Evolutionary conservation across 2,113 vertebrate species (phyloP).

Genomic region (Callochromis pleurospilus): DNA sequence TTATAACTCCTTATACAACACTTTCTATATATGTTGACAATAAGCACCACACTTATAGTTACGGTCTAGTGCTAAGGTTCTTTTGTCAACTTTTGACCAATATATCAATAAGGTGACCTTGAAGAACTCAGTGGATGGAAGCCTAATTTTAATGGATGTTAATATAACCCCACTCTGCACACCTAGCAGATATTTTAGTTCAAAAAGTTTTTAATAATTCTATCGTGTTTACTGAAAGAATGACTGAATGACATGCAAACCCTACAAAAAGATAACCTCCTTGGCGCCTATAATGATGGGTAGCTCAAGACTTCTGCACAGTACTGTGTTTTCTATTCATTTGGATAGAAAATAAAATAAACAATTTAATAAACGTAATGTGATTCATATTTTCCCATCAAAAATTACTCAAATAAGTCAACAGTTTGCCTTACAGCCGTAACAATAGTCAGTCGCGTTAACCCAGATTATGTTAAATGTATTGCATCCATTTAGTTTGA

Average conservation of each 20-base stretch:
- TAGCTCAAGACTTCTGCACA: not conserved
- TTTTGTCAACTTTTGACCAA: not conserved
- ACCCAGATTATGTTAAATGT: not conserved
- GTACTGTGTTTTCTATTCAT: not conserved
- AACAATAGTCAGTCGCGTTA: not conserved
- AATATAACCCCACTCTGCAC: not conserved
- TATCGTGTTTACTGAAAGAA: not conserved
- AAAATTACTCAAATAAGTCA: not conserved
- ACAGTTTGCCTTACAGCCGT: not conserved
- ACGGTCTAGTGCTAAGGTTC: not conserved
- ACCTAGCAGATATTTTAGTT: not conserved
- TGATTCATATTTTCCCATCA: not conserved
- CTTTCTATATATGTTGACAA: not conserved
- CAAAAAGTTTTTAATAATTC: no score
- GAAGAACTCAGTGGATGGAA: not conserved
- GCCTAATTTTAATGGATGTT: not conserved
- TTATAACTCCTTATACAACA: not conserved
- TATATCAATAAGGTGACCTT: not conserved
- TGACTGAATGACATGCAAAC: not conserved
- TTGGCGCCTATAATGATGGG: accelerated
- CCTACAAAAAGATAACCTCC: not conserved
- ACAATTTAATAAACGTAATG: not conserved
- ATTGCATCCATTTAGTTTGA: not conserved
- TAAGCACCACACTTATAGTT: not conserved
- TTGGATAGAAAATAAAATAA: not conserved